These are phyloP conservation scores for Gambusia affinis DNA, from an alignment of 2,113 vertebrate species.

Conservation along the genomic window DNA sequence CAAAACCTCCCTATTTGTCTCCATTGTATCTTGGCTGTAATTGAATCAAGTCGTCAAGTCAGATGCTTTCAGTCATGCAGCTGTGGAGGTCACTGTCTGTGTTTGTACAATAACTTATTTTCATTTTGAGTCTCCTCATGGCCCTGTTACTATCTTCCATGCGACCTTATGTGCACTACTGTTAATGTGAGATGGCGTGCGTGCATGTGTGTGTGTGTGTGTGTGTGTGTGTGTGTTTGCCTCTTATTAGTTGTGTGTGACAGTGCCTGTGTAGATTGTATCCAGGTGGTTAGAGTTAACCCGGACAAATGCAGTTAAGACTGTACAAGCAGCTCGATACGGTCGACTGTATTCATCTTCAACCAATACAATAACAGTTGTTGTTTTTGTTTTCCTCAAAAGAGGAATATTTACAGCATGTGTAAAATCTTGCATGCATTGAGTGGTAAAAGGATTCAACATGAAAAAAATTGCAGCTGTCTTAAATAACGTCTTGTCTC, in stretches of 20 bases:
- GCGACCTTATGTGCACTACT: slow-evolving; percentile 2
- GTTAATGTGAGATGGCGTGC: slow-evolving; percentile 11
- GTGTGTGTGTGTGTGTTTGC: not conserved
- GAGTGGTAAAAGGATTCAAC: not conserved
- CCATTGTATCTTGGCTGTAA: slow-evolving; percentile 52
- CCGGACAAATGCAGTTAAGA: slow-evolving; percentile 28
- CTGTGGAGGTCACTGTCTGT: slow-evolving; percentile 37
- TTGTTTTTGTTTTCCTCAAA: not conserved
- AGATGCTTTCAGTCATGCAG: slow-evolving; percentile 54
- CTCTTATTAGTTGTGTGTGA: slow-evolving; percentile 67
- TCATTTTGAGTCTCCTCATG: slow-evolving; percentile 27
- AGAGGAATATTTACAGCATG: not conserved
- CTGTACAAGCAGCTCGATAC: not conserved
- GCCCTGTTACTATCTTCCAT: slow-evolving; percentile 2
- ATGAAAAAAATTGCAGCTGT: no score
- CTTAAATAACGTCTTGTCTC: no score
- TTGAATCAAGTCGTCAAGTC: slow-evolving; percentile 48
- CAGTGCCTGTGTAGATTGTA: slow-evolving; percentile 44
- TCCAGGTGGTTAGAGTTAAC: slow-evolving; percentile 56
- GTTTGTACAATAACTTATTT: slow-evolving; percentile 37
- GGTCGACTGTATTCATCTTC: slow-evolving; percentile 11
- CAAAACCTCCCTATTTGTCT: slow-evolving; percentile 25
- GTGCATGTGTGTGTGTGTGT: slow-evolving; percentile 11
- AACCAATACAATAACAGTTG: not conserved
- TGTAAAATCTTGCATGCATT: not conserved